These are phyloP conservation scores for Aphidoletes aphidimyza DNA, from an alignment of 2,888 invertebrate species.

Conservation along the genomic window DNA sequence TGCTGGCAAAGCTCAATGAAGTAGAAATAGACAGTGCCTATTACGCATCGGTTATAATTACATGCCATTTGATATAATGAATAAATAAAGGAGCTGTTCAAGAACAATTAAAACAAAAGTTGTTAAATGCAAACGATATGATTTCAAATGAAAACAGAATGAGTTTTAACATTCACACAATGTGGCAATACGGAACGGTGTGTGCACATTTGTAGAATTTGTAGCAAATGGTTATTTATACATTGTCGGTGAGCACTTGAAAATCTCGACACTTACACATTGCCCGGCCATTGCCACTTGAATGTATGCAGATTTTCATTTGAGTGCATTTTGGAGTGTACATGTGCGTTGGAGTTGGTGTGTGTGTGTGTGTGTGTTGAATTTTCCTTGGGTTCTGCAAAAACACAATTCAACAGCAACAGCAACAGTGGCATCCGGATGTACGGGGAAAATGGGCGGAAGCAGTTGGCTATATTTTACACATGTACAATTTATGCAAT, in stretches of 20 bases:
- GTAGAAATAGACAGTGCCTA: neutral
- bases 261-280: constrained; percentile 46
- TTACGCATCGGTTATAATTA: constrained; percentile 16
- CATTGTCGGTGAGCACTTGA: constrained; percentile 33
- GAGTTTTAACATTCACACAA: no score
- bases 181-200: no score
- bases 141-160: neutral
- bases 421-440: neutral
- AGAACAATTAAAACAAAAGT: constrained; percentile 49
- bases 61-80: constrained; percentile 33
- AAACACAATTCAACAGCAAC: neutral
- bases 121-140: constrained; percentile 27
- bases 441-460: constrained; percentile 17
- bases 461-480: constrained; percentile 46
- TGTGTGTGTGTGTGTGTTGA: no score
- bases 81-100: constrained; percentile 34
- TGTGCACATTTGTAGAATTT: no score
- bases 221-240: neutral
- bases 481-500: constrained; percentile 51
- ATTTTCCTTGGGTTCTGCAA: no score
- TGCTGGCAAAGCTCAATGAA: neutral
- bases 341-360: no score
- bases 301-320: constrained; percentile 27
- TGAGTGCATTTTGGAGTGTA: neutral
- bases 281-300: constrained; percentile 14